Evolutionary conservation across 2,113 vertebrate species (phyloP), one percentile per base, ranked within the genome.

Genomic region (Clarias batrachus): DNA sequence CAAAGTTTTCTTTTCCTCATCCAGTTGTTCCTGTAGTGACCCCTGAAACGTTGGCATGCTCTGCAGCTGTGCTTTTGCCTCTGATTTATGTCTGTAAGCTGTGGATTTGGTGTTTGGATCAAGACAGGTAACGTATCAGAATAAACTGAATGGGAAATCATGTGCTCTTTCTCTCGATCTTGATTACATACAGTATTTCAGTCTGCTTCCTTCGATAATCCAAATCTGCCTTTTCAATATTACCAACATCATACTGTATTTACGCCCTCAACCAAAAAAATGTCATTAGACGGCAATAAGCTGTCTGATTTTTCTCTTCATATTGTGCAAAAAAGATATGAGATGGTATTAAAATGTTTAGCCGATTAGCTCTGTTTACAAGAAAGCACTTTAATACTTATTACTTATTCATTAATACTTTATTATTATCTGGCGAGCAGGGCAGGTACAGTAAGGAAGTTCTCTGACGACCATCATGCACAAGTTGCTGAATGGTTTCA

Each of bases 41-140:
- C 83, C 89, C 54, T 57, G 27, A 65, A 23, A 27, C 66, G 30
- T 8, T 79, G 87, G 65, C 70, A 81, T 87, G 59, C 59, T n/a
- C n/a, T 60, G 33, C 54, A 88, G 63, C 41, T 74, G 56, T 23
- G 41, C 65, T 21, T 59, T 56, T 56, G 56, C 52, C 25, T 63
- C 30, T 33, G 66, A 23, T 82, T 90, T 88, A 41, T 30, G 82
- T 68, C 62, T 68, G 63, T 19, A 80, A 54, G 11, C 33, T 70
- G 33, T 87, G 74, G 23, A 91, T 87, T 30, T 89, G 84, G 16
- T 16, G 71, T 9, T 88, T 92, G 65, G 62, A 77, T 41, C 82
- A 66, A 19, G 5, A 33, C 16, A 81, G 30, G 33, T 63, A 19
- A 60, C 63, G 30, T 27, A 25, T 3, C 16, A 25, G 70, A 48